These are phyloP conservation scores for Heliocidaris tuberculata DNA, from an alignment of 35 echinoderm and acorn worm genomes.

Conservation along the genomic window DNA sequence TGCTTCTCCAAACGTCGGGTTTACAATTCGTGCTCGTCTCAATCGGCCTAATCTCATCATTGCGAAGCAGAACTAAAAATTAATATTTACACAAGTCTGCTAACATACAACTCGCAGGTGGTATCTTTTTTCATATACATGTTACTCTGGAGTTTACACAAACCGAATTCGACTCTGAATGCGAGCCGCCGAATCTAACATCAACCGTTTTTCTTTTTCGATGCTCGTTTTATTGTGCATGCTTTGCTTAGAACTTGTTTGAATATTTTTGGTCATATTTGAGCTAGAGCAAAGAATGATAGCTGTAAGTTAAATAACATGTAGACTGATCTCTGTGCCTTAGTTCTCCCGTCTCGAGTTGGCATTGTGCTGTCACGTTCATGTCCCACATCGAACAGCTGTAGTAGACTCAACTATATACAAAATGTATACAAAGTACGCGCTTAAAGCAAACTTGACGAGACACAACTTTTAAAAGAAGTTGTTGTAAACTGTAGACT, in stretches of 20 bases:
- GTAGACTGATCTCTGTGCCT: slow-evolving; percentile 1
- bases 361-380: slow-evolving; percentile 16
- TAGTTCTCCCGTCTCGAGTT: neutral
- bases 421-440: slow-evolving; percentile 21
- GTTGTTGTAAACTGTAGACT: slow-evolving; percentile 23
- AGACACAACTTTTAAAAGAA: slow-evolving; percentile 43
- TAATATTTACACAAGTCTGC: slow-evolving; percentile 44
- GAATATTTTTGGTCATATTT: slow-evolving; percentile 6
- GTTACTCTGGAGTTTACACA: slow-evolving; percentile 6
- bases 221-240: neutral
- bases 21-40: slow-evolving; percentile 16
- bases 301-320: neutral
- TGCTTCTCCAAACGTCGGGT: slow-evolving; percentile 20
- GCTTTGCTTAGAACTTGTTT: slow-evolving; percentile 2
- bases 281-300: neutral
- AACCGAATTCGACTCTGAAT: slow-evolving; percentile 5
- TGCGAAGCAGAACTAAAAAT: slow-evolving; percentile 33
- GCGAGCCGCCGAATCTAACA: slow-evolving; percentile 20
- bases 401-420: neutral
- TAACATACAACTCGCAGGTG: slow-evolving; percentile 26
- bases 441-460: neutral
- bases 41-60: slow-evolving; percentile 37
- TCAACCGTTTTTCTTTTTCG: slow-evolving; percentile 42
- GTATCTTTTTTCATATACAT: slow-evolving; percentile 35
- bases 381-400: slow-evolving; percentile 18